Evolutionary conservation across 1,140 invertebrate genomes (phyloP).

Genomic region (Capitella teleta): DNA sequence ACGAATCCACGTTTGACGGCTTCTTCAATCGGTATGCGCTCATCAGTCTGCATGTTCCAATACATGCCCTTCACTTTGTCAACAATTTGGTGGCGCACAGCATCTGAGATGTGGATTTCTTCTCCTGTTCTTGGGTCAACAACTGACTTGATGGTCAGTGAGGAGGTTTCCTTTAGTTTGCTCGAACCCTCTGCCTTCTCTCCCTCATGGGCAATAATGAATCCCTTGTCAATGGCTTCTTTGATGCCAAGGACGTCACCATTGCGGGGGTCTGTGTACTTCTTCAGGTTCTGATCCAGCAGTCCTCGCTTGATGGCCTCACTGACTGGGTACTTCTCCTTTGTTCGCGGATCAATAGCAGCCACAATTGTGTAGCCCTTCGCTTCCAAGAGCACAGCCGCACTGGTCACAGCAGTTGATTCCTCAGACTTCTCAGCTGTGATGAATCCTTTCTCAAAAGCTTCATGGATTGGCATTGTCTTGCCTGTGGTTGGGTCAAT

Average conservation of each 20-base stretch:
- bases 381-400: not conserved
- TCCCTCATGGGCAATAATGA: slow-evolving; percentile 59
- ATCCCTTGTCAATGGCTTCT: slow-evolving; percentile 62
- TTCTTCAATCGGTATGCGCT: slow-evolving; percentile 26
- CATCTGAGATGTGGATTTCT: slow-evolving; percentile 67
- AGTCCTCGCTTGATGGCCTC: slow-evolving; percentile 3
- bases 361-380: slow-evolving; percentile 6
- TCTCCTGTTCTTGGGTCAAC: slow-evolving; percentile 71
- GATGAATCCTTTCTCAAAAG: slow-evolving; percentile 8
- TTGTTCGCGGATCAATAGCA: slow-evolving; percentile 12
- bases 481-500: slow-evolving; percentile 58
- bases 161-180: slow-evolving; percentile 10
- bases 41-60: slow-evolving; percentile 16
- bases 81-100: slow-evolving; percentile 67
- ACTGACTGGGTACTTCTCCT: slow-evolving; percentile 15
- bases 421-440: not conserved
- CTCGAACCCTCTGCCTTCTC: slow-evolving; percentile 46
- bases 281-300: not conserved
- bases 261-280: not conserved
- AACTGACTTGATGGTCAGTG: slow-evolving; percentile 48
- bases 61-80: slow-evolving; percentile 56
- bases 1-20: slow-evolving; percentile 31
- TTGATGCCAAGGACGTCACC: slow-evolving; percentile 45
- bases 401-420: not conserved
- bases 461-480: slow-evolving; percentile 53